Conservation (phyloP, 1,140 invertebrate genomes). For the Trichonephila clavata region DNA sequence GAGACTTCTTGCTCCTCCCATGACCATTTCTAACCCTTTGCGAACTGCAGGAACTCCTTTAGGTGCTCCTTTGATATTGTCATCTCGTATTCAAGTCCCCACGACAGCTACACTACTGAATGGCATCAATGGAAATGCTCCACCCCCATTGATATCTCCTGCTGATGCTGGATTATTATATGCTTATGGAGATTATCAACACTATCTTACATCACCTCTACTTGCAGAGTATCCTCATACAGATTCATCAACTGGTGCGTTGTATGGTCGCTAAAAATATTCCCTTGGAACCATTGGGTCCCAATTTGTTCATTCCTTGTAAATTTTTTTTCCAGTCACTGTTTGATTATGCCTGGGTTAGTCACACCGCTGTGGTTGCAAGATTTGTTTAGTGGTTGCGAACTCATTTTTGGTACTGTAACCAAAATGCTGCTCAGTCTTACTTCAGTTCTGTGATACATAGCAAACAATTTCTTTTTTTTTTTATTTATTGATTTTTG, state of each 20-base stretch:
- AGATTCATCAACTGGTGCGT: slow-evolving; percentile 91
- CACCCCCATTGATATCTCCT: slow-evolving; percentile 79
- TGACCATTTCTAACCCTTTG: slow-evolving; percentile 85
- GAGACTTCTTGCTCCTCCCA: slow-evolving; percentile 85
- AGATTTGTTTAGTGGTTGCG: slow-evolving; percentile 23
- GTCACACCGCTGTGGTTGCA: slow-evolving; percentile 48
- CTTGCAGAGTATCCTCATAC: slow-evolving; percentile 91
- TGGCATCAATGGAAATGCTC: slow-evolving; percentile 85
- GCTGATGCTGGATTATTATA: slow-evolving; percentile 85
- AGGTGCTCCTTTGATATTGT: slow-evolving; percentile 90
- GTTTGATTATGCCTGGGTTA: slow-evolving; percentile 50
- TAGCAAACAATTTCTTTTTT: slow-evolving; percentile 42
- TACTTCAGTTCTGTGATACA: slow-evolving; percentile 74
- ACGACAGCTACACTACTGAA: slow-evolving; percentile 86
- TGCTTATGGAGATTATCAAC: slow-evolving; percentile 89
- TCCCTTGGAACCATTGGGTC: slow-evolving; percentile 21
- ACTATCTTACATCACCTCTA: slow-evolving; percentile 91
- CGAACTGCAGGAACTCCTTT: slow-evolving; percentile 85
- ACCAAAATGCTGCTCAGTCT: slow-evolving; percentile 63
- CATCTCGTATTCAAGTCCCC: slow-evolving; percentile 90
- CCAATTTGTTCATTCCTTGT: slow-evolving; percentile 53
- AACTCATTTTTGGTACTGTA: slow-evolving; percentile 13
- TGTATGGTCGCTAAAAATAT: slow-evolving; percentile 82
- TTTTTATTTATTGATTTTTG: slow-evolving; percentile 73
- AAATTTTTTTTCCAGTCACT: slow-evolving; percentile 50